Percentiles rank a stretch among this genome's conserved stretches.
Conservation (phyloP, 2,797 vertebrate genomes). For the Corythornis leucogaster region DNA sequence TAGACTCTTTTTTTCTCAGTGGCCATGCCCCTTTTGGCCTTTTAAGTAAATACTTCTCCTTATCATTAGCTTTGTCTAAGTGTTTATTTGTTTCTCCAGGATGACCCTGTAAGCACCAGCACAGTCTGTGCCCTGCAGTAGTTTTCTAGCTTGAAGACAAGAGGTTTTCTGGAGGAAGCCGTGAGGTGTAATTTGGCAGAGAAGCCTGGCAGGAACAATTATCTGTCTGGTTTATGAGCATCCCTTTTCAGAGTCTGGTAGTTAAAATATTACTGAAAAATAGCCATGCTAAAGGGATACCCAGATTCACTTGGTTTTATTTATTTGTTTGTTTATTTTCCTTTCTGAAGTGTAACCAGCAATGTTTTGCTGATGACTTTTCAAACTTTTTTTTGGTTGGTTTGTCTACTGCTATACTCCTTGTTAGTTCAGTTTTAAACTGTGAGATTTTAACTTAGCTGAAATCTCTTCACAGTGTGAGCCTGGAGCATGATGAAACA, state of each 20-base stretch:
- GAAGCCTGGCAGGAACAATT: conserved; percentile 36
- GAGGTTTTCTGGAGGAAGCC: conserved; percentile 16
- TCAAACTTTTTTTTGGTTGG: neutral
- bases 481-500: neutral
- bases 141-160: neutral
- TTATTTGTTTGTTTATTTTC: neutral
- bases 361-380: neutral
- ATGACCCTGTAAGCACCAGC: neutral
- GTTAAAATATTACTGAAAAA: conserved; percentile 13
- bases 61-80: neutral
- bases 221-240: conserved; percentile 21
- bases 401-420: neutral
- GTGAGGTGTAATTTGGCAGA: conserved; percentile 14
- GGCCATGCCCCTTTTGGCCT: neutral
- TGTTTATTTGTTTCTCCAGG: conserved; percentile 11
- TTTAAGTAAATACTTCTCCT: neutral
- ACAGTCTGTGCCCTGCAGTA: neutral
- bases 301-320: neutral
- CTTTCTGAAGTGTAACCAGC: neutral
- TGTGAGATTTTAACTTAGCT: neutral
- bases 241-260: neutral
- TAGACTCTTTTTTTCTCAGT: neutral
- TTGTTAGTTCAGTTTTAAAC: neutral
- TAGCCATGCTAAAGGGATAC: neutral
- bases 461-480: neutral